A percentile compares a stretch with the other conserved stretches of the same genome.
phyloP scores from a whole-genome alignment of 2,888 invertebrate genomes.

The Lottia gigantea region DNA sequence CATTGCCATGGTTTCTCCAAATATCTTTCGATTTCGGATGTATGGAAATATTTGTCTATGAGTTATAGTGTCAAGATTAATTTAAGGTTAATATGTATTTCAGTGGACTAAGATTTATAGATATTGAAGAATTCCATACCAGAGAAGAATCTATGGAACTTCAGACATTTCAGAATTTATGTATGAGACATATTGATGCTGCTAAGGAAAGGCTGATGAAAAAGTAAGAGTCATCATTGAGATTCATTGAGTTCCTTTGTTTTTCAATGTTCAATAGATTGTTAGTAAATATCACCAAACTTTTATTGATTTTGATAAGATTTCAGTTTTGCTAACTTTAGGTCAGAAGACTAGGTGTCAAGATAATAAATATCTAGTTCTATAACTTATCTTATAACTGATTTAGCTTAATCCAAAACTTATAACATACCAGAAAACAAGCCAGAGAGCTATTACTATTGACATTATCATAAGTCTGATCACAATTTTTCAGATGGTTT shows the following conservation, averaged over 20 bases:
- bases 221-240: slow-evolving; percentile 70
- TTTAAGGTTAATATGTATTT: slow-evolving; percentile 23
- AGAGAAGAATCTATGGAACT: slow-evolving; percentile 77
- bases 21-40: too few species aligned
- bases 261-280: not conserved
- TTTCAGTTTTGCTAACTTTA: not conserved
- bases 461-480: too few species aligned
- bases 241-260: slow-evolving; percentile 3
- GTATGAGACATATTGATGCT: slow-evolving; percentile 75
- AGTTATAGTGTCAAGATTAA: not conserved
- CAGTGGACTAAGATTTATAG: slow-evolving; percentile 65
- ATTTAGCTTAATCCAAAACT: too few species aligned
- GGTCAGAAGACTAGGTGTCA: not conserved
- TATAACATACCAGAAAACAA: too few species aligned
- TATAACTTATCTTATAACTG: too few species aligned
- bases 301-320: not conserved
- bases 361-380: too few species aligned
- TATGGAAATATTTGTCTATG: not conserved
- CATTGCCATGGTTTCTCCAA: too few species aligned
- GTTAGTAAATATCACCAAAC: too few species aligned
- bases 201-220: slow-evolving; percentile 77
- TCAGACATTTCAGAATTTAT: slow-evolving; percentile 73
- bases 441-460: too few species aligned
- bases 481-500: slow-evolving; percentile 61
- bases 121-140: slow-evolving; percentile 66